phyloP scores from a whole-genome alignment of 2,888 invertebrate genomes.

The Lasius platythorax region DNA sequence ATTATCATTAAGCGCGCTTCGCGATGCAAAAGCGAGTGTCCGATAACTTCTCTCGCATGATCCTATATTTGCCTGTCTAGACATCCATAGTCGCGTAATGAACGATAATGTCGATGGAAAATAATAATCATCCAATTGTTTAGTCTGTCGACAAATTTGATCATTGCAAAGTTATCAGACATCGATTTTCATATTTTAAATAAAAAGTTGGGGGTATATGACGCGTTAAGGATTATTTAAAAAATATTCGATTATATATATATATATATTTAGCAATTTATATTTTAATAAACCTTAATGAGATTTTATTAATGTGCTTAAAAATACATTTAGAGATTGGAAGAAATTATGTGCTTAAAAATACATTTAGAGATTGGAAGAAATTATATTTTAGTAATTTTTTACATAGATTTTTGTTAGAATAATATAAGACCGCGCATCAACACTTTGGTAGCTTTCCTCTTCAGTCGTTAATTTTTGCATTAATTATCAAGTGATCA shows the following conservation, averaged over 20 bases:
- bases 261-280: neutral
- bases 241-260: neutral
- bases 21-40: conserved; percentile 38
- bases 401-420: neutral
- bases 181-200: neutral
- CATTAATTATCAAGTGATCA: conserved; percentile 5
- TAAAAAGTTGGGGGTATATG: neutral
- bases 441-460: neutral
- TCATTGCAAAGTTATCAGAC: neutral
- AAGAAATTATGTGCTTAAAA: neutral
- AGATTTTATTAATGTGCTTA: neutral
- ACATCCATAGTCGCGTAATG: neutral
- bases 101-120: neutral
- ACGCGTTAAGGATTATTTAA: neutral
- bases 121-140: neutral
- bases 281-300: neutral
- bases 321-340: neutral
- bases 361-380: neutral
- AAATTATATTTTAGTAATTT: neutral
- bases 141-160: neutral
- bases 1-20: conserved; percentile 26
- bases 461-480: neutral
- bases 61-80: neutral
- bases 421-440: neutral
- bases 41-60: neutral